Conservation (phyloP, 2,888 invertebrate species). For the Zaprionus lineosus region DNA sequence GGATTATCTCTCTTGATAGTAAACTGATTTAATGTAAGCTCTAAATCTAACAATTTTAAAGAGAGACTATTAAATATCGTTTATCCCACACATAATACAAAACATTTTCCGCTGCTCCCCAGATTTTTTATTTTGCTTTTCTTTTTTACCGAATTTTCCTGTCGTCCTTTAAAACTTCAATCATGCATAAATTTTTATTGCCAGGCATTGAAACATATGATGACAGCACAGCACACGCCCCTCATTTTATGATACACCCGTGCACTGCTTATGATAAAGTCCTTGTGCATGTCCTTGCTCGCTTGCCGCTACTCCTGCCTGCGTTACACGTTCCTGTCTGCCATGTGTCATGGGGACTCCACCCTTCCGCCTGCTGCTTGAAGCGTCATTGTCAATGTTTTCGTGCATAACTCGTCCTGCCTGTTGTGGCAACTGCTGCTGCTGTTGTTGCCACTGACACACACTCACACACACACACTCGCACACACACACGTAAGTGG, state of each 20-base stretch:
- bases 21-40: too few relatives aligned
- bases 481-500: neutral
- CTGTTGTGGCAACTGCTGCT: conserved; percentile 43
- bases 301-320: conserved; percentile 28
- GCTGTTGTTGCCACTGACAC: conserved; percentile 5
- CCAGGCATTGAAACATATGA: conserved; percentile 64
- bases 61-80: conserved; percentile 21
- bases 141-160: too few relatives aligned
- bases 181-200: conserved; percentile 75
- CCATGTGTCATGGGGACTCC: conserved; percentile 27
- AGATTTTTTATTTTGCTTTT: conserved; percentile 19
- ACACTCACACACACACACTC: neutral
- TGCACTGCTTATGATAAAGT: conserved; percentile 53
- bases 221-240: conserved; percentile 14
- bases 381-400: conserved; percentile 36
- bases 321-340: conserved; percentile 51
- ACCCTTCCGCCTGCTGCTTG: neutral
- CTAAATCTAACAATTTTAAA: too few relatives aligned
- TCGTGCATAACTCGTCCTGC: conserved; percentile 51
- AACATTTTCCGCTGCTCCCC: conserved; percentile 5
- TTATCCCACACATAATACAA: conserved; percentile 42
- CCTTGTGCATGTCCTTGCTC: conserved; percentile 38
- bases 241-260: conserved; percentile 50
- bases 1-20: too few relatives aligned
- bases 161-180: conserved; percentile 62